These are phyloP conservation scores for Neopipo cinnamomea DNA, from an alignment of 2,113 vertebrate genomes.

Conservation along the genomic window DNA sequence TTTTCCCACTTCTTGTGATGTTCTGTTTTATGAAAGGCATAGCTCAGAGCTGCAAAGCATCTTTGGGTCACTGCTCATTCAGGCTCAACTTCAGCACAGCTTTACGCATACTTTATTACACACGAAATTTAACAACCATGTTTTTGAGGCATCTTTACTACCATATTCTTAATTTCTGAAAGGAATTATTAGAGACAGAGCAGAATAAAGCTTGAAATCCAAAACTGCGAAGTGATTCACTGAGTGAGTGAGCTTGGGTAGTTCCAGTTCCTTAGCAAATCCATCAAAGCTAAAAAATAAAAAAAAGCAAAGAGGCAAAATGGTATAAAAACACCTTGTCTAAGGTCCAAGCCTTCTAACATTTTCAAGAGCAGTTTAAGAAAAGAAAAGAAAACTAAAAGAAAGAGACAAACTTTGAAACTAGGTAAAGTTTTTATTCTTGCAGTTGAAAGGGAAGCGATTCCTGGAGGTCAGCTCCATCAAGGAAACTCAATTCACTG, in stretches of 20 bases:
- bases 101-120: neutral
- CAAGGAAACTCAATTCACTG: slow-evolving; percentile 17
- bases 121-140: neutral
- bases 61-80: neutral
- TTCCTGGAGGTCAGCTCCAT: slow-evolving; percentile 42
- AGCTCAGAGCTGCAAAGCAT: neutral
- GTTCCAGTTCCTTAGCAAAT: slow-evolving; percentile 4
- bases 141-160: neutral
- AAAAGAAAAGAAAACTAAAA: slow-evolving; percentile 7
- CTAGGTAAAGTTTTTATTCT: slow-evolving; percentile 30
- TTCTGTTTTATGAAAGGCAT: neutral
- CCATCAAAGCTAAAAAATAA: slow-evolving; percentile 13
- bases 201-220: neutral
- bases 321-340: neutral
- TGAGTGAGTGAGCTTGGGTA: neutral
- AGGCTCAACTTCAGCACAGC: neutral
- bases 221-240: neutral
- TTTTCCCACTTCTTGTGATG: neutral
- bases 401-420: slow-evolving; percentile 38
- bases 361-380: neutral
- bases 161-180: neutral
- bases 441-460: slow-evolving; percentile 14
- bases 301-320: neutral
- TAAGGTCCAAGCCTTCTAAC: neutral
- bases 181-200: neutral